These are phyloP conservation scores for Rhopalosiphum nymphaeae DNA, from an alignment of 2,888 invertebrate genomes.

Conservation along the genomic window DNA sequence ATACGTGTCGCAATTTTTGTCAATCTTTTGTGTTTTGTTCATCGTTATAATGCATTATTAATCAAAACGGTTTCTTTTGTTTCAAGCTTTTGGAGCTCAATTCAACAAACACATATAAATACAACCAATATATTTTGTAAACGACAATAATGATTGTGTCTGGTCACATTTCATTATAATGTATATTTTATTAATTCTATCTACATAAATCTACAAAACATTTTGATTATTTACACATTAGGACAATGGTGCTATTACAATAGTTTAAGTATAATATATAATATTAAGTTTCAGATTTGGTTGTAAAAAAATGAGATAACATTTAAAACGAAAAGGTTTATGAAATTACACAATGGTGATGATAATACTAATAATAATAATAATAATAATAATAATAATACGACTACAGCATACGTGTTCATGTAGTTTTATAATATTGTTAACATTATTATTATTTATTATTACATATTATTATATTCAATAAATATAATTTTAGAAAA, in stretches of 20 bases:
- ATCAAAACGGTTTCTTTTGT: background rate
- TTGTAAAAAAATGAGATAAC: background rate
- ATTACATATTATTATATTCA: background rate
- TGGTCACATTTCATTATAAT: background rate
- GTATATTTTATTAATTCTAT: background rate
- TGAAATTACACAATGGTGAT: background rate
- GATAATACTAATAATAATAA: background rate
- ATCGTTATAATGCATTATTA: background rate
- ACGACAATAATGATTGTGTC: background rate
- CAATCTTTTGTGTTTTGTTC: background rate
- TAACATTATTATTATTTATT: background rate
- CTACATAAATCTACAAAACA: conserved; percentile 23
- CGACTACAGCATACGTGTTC: background rate
- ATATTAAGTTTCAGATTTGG: background rate
- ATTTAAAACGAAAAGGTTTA: background rate
- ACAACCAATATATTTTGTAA: background rate
- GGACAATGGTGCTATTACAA: conserved; percentile 36
- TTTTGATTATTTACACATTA: conserved; percentile 64
- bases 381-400: background rate
- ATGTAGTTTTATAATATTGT: background rate
- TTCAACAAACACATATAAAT: background rate
- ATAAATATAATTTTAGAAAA: background rate
- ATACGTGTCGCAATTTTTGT: background rate
- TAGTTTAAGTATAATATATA: background rate
- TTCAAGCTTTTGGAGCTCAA: background rate